Evolutionary conservation across 2,888 invertebrate genomes (phyloP).

Genomic region (Chironomus tentans): DNA sequence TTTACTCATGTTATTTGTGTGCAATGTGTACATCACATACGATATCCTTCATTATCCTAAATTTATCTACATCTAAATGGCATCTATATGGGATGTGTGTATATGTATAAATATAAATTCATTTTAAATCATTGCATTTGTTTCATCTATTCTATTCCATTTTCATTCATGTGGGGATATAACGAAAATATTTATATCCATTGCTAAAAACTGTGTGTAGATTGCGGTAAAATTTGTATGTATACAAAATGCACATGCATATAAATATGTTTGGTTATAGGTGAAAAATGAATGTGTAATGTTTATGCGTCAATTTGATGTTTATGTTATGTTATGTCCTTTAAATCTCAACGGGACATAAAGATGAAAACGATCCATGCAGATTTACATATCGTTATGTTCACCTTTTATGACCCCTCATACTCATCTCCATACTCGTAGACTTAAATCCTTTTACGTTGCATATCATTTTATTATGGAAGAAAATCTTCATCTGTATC

Average conservation of each 20-base stretch:
- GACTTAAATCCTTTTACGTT: neutral
- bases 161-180: neutral
- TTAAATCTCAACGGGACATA: constrained; percentile 17
- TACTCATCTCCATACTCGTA: neutral
- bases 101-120: neutral
- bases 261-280: neutral
- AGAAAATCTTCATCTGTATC: neutral
- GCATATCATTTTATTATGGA: neutral
- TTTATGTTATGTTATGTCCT: constrained; percentile 11
- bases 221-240: neutral
- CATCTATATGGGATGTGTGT: neutral
- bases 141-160: too few relatives aligned
- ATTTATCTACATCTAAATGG: neutral
- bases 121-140: neutral
- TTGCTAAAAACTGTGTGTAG: neutral
- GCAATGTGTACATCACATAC: neutral
- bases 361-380: constrained; percentile 22
- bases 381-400: constrained; percentile 23
- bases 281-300: constrained; percentile 12
- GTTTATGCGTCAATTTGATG: constrained; percentile 26
- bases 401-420: neutral
- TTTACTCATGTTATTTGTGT: constrained; percentile 4
- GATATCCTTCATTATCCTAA: neutral
- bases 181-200: neutral
- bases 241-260: too few relatives aligned